Percentiles rank a stretch among this genome's conserved stretches.
These are phyloP conservation scores for Epinephelus moara DNA, from an alignment of 2,113 vertebrate genomes.

Conservation along the genomic window DNA sequence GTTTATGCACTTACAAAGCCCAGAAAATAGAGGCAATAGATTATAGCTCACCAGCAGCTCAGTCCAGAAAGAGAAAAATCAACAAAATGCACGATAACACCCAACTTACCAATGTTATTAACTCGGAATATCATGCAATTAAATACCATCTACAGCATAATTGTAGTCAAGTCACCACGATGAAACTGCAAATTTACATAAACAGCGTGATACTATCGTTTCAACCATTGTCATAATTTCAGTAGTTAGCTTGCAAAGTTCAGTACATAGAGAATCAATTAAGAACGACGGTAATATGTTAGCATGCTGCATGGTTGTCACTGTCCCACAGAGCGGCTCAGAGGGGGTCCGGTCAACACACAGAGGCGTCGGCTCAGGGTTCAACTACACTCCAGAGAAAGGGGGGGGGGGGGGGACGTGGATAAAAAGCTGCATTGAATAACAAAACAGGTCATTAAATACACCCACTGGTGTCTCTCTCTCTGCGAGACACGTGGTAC, in stretches of 20 bases:
- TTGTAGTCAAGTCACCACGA: conserved; percentile 76
- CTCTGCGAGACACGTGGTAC: conserved; percentile 38
- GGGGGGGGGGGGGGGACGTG: background rate
- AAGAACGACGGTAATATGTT: conserved; percentile 67
- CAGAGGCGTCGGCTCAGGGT: conserved; percentile 25
- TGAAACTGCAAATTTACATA: conserved; percentile 75
- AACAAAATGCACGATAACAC: conserved; percentile 74
- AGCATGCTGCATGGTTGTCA: conserved; percentile 78
- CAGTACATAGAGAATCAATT: conserved; percentile 69
- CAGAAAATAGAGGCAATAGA: conserved; percentile 66
- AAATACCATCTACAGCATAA: conserved; percentile 74
- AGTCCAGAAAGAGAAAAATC: conserved; percentile 68
- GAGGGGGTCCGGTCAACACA: conserved; percentile 2
- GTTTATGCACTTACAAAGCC: conserved; percentile 78
- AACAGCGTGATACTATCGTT: conserved; percentile 62
- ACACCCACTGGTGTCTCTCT: conserved; percentile 40
- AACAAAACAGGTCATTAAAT: conserved; percentile 34
- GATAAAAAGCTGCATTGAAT: conserved; percentile 13
- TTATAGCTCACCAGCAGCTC: conserved; percentile 74
- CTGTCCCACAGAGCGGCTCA: conserved; percentile 51
- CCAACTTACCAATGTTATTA: conserved; percentile 64
- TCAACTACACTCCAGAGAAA: conserved; percentile 61
- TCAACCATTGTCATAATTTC: conserved; percentile 63
- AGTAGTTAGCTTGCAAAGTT: conserved; percentile 73
- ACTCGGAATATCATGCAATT: conserved; percentile 83